Evolutionary conservation across 2,113 vertebrate genomes (phyloP), one percentile per base, ranked within the genome.

Genomic region (Microcebus murinus): DNA sequence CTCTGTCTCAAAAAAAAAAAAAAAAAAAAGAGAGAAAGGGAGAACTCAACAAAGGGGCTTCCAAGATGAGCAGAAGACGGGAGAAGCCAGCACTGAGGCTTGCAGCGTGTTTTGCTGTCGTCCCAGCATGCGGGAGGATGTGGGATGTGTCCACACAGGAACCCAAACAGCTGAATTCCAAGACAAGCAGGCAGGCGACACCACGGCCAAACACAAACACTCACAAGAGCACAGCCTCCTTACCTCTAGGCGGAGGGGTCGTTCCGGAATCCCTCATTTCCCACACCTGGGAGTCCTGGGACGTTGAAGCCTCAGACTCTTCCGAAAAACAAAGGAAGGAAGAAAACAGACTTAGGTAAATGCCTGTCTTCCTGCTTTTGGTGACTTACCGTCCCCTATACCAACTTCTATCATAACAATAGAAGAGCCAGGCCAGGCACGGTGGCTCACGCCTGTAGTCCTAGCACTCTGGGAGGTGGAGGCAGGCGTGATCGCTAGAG

Each of bases 251-350:
- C 23, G 57, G 63, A 87, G 36, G 23, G 45, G 15, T 34, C 27
- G 25, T 55, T 39, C 6, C 15, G 0, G 15, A 50, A 10, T 15
- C 45, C 15, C 25, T 81, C 3, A 6, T 42, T 80, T 80, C 42
- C 86, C 11, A 34, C 3, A 0, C 50, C 0, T 3, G 34, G 10
- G 1, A 3, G 2, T 61, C 8, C 4, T 67, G 79, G 45, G 70
- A 23, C 1, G 57, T 87, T 39, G 84, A 73, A 29, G 1, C 10
- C 67, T 55, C 3, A 3, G 79, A 63, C 18, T 25, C 92, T 92
- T 84, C 39, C 25, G 14, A 31, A 52, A 68, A 77, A 71, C 3
- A 82, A 79, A 20, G 34, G 31, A 36, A 70, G 61, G 45, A 23
- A 79, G 8, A 88, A 90, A 90, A 61, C 12, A 76, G 42, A 76